Percentiles rank a stretch among this genome's conserved stretches.
phyloP scores from a whole-genome alignment of 2,888 invertebrate genomes.

The Artemia sp. region DNA sequence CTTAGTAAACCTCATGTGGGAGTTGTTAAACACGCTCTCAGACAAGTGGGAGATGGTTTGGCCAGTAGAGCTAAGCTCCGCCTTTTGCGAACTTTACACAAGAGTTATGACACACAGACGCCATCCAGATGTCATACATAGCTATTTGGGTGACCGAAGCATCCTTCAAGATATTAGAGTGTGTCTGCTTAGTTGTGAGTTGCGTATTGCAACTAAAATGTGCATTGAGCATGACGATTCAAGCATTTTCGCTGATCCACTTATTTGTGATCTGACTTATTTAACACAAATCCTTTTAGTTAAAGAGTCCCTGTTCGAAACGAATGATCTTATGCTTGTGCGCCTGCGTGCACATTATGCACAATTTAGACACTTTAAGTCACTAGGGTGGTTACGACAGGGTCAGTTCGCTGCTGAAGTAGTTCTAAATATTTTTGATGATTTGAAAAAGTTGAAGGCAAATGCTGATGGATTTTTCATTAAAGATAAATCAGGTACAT shows the following conservation, averaged over 20 bases:
- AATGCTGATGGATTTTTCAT: not conserved
- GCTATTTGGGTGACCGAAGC: not conserved
- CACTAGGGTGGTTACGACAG: not conserved
- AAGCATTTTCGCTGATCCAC: not conserved
- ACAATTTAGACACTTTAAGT: not conserved
- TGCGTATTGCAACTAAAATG: not conserved
- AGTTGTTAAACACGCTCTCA: not conserved
- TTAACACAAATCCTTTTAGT: not conserved
- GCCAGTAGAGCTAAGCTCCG: not conserved
- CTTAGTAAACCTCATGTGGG: slow-evolving; percentile 6
- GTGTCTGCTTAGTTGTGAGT: not conserved
- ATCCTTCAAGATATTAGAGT: slow-evolving; percentile 7
- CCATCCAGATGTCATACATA: not conserved
- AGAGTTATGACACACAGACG: slow-evolving; percentile 13
- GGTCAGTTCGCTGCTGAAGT: not conserved
- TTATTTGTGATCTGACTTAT: slow-evolving; percentile 8
- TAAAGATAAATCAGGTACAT: not conserved
- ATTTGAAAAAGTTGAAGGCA: not conserved
- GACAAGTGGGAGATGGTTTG: not conserved
- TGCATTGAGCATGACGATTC: not conserved
- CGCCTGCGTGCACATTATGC: not conserved
- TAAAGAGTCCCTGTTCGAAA: not conserved
- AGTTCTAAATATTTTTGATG: slow-evolving; percentile 1
- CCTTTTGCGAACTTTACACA: not conserved
- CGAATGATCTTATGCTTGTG: not conserved